Conservation (phyloP, 1,140 invertebrate species). For the Melipona quadrifasciata region DNA sequence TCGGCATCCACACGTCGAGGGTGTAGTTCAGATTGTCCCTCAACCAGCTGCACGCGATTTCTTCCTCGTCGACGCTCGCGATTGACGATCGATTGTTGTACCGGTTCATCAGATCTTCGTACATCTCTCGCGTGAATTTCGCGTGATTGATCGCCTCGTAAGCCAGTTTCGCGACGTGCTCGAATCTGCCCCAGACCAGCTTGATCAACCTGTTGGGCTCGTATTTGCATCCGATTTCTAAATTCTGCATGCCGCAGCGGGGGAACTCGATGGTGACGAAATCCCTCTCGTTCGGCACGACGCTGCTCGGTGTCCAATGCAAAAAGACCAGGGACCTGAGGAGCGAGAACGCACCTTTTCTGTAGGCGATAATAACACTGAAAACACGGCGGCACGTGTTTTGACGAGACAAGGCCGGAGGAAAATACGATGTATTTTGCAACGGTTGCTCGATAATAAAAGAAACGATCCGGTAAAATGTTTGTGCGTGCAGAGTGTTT, state of each 20-base stretch:
- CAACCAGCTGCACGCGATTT: constrained; percentile 88
- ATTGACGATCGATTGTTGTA: constrained; percentile 73
- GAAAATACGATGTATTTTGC: not conserved
- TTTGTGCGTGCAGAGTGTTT: not conserved
- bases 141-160: constrained; percentile 84
- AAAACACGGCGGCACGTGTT: not conserved
- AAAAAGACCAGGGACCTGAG: constrained; percentile 84
- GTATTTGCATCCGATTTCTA: constrained; percentile 83
- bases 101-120: constrained; percentile 81
- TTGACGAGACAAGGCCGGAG: not conserved
- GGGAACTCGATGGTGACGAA: constrained; percentile 83
- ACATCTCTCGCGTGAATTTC: constrained; percentile 82
- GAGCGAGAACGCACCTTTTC: not conserved
- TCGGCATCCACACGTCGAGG: constrained; percentile 83
- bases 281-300: constrained; percentile 82
- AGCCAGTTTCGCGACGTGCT: constrained; percentile 81
- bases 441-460: constrained; percentile 17
- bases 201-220: constrained; percentile 87
- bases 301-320: constrained; percentile 86
- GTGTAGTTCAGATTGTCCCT: constrained; percentile 79
- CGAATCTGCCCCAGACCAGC: constrained; percentile 84
- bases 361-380: not conserved
- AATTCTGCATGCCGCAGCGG: constrained; percentile 80
- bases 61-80: constrained; percentile 69
- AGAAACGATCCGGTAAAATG: not conserved